Evolutionary conservation across 2,797 vertebrate species (phyloP).

Genomic region (Delichon dasypus): DNA sequence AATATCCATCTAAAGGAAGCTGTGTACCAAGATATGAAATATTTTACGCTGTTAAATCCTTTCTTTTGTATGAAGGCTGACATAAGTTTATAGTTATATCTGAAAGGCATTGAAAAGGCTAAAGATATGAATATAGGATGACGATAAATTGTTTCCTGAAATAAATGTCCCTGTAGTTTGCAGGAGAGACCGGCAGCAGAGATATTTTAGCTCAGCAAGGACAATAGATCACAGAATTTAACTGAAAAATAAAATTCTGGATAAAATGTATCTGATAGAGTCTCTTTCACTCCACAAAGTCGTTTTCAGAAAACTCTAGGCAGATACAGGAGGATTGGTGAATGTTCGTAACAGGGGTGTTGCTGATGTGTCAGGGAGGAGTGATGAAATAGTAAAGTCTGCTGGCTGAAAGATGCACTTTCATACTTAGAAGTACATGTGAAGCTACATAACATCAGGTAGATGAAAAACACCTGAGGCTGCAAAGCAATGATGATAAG

Average conservation of each 20-base stretch:
- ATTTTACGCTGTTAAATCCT: not conserved
- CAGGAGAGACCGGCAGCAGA: not conserved
- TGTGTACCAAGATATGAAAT: not conserved
- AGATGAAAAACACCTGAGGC: not conserved
- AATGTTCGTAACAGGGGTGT: not conserved
- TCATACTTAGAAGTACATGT: not conserved
- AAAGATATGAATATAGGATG: not conserved
- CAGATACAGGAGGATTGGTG: not conserved
- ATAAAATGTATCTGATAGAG: not conserved
- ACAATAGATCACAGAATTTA: not conserved
- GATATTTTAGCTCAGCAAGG: not conserved
- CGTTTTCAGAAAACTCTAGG: not conserved
- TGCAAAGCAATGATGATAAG: not conserved
- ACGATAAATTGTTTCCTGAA: not conserved
- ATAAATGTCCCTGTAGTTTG: not conserved
- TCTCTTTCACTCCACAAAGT: not conserved
- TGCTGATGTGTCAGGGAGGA: not conserved
- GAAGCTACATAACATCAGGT: not conserved
- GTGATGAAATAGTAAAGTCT: not conserved
- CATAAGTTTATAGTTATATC: not conserved
- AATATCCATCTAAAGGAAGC: not conserved
- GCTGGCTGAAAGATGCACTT: constrained; percentile 14
- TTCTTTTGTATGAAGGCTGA: not conserved
- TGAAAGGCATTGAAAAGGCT: not conserved
- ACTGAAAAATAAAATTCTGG: not conserved